Conservation (phyloP, 37 sponge, comb jelly and placozoan species). For the Chondrilla cf. caribensis region DNA sequence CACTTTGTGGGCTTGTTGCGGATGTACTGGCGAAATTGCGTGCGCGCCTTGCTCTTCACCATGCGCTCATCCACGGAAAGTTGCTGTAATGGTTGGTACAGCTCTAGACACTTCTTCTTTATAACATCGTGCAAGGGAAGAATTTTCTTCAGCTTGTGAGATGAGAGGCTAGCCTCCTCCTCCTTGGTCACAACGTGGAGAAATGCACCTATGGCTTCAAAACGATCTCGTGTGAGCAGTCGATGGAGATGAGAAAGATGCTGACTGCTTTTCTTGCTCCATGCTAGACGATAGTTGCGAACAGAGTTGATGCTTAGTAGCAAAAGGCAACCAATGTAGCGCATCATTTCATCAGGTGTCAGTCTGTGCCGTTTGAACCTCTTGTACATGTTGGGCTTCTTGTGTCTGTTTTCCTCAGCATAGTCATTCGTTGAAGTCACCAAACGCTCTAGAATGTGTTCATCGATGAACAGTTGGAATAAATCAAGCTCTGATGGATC, state of each 20-base stretch:
- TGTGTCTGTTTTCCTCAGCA: conserved; percentile 1
- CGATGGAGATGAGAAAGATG: neutral
- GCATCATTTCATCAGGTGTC: neutral
- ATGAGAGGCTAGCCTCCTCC: neutral
- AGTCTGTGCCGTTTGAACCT: neutral
- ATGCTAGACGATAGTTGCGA: neutral
- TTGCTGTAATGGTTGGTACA: conserved; percentile 10
- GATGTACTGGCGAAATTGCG: conserved; percentile 30
- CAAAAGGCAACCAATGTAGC: neutral
- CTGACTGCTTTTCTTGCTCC: neutral
- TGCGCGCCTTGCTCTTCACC: conserved; percentile 9
- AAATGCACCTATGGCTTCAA: conserved; percentile 4
- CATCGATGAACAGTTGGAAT: neutral
- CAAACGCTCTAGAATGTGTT: neutral
- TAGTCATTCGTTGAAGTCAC: conserved; percentile 4
- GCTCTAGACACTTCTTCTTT: neutral
- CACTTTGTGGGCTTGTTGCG: conserved; percentile 37
- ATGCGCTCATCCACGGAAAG: conserved; percentile 9
- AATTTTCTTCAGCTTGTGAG: neutral
- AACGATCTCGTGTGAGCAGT: neutral
- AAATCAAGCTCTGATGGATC: neutral
- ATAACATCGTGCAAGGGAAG: neutral
- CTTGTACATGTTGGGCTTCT: neutral
- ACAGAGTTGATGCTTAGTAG: conserved; percentile 14
- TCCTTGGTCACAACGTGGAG: neutral